Evolutionary conservation across 2,888 invertebrate species (phyloP).

Genomic region (Dolichopus griseipennis): DNA sequence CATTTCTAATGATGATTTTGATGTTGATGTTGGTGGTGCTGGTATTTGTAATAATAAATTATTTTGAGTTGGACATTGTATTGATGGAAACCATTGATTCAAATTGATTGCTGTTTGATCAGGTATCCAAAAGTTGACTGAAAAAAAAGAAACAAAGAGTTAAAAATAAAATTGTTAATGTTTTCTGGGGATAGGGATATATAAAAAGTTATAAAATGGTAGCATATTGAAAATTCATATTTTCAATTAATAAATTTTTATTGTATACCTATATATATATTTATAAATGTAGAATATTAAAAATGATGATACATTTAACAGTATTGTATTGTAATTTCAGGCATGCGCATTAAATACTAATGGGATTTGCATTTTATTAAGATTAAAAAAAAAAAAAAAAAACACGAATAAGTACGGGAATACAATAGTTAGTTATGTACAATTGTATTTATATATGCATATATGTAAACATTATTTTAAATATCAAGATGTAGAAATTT

Average conservation of each 20-base stretch:
- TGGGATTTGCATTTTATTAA: not conserved
- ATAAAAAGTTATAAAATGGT: not conserved
- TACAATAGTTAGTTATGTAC: no score
- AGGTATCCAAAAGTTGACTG: conserved; percentile 5
- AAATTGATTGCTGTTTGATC: not conserved
- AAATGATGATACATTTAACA: not conserved
- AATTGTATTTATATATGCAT: not conserved
- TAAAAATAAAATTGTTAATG: not conserved
- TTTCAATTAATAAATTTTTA: not conserved
- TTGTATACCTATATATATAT: not conserved
- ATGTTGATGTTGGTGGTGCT: not conserved
- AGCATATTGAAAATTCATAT: not conserved
- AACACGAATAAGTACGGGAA: no score
- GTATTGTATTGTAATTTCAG: not conserved
- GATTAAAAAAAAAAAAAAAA: no score
- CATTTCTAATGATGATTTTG: not conserved
- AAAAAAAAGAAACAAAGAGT: not conserved
- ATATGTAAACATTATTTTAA: not conserved
- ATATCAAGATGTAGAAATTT: not conserved
- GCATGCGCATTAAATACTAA: not conserved
- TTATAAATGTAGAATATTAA: no score
- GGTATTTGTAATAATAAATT: not conserved
- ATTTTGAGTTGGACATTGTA: not conserved
- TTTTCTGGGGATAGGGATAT: not conserved
- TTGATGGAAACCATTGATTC: conserved; percentile 4